Percentiles rank a stretch among this genome's conserved stretches.
phyloP scores from a whole-genome alignment of 2,797 vertebrate species.

The Etheostoma perlongum region DNA sequence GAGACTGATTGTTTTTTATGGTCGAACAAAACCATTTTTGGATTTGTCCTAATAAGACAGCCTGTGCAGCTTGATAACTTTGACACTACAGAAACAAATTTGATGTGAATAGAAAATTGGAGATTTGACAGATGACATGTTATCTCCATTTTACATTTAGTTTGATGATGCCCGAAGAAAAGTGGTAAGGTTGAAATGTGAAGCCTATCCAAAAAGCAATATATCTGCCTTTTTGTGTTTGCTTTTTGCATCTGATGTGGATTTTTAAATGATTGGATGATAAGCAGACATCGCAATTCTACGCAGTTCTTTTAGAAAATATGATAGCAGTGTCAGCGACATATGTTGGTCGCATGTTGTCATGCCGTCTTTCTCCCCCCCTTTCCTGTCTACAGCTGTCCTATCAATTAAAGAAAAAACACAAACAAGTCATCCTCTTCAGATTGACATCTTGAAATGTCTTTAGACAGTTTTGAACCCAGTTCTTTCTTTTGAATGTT shows the following conservation, averaged over 20 bases:
- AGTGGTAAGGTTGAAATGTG: not conserved
- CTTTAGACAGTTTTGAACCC: not conserved
- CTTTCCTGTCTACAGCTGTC: too few species aligned
- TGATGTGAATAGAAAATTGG: slow-evolving; percentile 5
- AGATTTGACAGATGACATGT: slow-evolving; percentile 29
- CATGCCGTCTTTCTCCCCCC: too few species aligned
- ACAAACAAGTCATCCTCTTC: not conserved
- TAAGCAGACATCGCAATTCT: not conserved
- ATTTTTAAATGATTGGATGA: not conserved
- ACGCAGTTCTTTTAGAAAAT: not conserved
- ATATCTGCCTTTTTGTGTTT: slow-evolving; percentile 13
- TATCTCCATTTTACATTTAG: not conserved
- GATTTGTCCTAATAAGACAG: slow-evolving; percentile 9
- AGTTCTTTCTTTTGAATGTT: not conserved
- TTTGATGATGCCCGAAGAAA: not conserved
- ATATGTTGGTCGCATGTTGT: too few species aligned
- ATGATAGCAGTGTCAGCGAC: not conserved
- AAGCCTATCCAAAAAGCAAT: not conserved
- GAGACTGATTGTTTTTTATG: slow-evolving; percentile 22
- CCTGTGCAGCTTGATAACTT: not conserved
- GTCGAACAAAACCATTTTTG: slow-evolving; percentile 11
- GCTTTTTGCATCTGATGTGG: not conserved
- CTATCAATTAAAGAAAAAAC: too few species aligned
- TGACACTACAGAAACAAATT: not conserved
- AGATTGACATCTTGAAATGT: not conserved